These are phyloP conservation scores for Stratiolaelaps scimitus DNA, from an alignment of 1,140 invertebrate genomes.

Conservation along the genomic window DNA sequence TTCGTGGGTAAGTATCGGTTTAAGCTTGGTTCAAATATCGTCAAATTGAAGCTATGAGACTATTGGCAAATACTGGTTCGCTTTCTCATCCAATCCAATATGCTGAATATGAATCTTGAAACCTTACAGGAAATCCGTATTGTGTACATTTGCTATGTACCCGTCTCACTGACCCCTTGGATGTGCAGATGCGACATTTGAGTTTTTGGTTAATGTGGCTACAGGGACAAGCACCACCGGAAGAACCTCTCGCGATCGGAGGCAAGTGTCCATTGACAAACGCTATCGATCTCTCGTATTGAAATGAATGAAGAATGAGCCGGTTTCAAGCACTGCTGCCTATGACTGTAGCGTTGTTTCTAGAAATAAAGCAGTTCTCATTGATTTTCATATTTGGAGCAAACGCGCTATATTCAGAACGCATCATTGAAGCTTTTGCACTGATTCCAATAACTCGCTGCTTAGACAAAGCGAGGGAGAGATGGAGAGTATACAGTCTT, in stretches of 20 bases:
- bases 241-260: constrained; percentile 53
- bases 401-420: too few species aligned
- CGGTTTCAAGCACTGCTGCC: not conserved
- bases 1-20: constrained; percentile 47
- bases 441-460: too few species aligned
- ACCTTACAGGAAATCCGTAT: constrained; percentile 44
- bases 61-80: not conserved
- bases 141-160: constrained; percentile 61
- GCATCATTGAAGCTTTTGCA: too few species aligned
- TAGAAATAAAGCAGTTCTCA: not conserved
- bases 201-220: constrained; percentile 69
- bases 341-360: not conserved
- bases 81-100: not conserved
- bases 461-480: too few species aligned
- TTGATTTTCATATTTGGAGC: constrained; percentile 4
- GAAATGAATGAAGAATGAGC: not conserved
- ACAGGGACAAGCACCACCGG: constrained; percentile 53
- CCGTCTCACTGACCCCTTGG: constrained; percentile 55
- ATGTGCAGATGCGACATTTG: constrained; percentile 58
- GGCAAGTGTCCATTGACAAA: too few species aligned
- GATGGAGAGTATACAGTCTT: too few species aligned
- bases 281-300: constrained; percentile 12
- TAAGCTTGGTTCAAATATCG: not conserved
- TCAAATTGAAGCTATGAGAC: not conserved
- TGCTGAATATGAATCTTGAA: not conserved